Evolutionary conservation across 2,797 vertebrate species (phyloP).

Genomic region (Phrynocephalus forsythii): DNA sequence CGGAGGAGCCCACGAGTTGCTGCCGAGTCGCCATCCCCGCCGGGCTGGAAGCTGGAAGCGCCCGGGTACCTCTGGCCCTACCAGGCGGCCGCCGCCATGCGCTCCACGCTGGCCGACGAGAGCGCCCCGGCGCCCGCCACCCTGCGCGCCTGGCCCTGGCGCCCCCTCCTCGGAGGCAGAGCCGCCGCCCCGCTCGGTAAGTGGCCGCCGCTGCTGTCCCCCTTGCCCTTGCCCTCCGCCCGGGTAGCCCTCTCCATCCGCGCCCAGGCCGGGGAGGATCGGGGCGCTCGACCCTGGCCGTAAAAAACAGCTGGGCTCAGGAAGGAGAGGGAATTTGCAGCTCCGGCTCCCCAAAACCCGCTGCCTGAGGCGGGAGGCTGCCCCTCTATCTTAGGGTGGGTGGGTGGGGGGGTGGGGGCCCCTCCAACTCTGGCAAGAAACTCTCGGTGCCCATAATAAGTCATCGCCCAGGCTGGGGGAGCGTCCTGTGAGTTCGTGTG

Average conservation of each 20-base stretch:
- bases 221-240: too few relatives aligned
- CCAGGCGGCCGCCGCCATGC: slow-evolving; percentile 27
- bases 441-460: too few relatives aligned
- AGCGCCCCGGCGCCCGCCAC: not conserved
- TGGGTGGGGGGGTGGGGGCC: too few relatives aligned
- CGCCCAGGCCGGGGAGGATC: not conserved
- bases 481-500: too few relatives aligned
- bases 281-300: not conserved
- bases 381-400: too few relatives aligned
- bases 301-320: too few relatives aligned
- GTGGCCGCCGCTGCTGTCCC: not conserved
- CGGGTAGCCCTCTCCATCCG: not conserved
- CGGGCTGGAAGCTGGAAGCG: not conserved
- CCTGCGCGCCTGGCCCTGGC: slow-evolving; percentile 21
- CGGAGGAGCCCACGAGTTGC: too few relatives aligned
- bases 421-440: too few relatives aligned
- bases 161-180: not conserved
- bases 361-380: too few relatives aligned
- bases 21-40: not conserved
- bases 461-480: too few relatives aligned
- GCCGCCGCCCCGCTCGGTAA: not conserved
- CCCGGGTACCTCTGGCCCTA: not conserved
- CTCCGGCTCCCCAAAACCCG: too few relatives aligned
- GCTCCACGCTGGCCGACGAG: slow-evolving; percentile 37
- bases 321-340: too few relatives aligned